Conservation (phyloP, 2,797 vertebrate genomes). For the Brotula barbata region DNA sequence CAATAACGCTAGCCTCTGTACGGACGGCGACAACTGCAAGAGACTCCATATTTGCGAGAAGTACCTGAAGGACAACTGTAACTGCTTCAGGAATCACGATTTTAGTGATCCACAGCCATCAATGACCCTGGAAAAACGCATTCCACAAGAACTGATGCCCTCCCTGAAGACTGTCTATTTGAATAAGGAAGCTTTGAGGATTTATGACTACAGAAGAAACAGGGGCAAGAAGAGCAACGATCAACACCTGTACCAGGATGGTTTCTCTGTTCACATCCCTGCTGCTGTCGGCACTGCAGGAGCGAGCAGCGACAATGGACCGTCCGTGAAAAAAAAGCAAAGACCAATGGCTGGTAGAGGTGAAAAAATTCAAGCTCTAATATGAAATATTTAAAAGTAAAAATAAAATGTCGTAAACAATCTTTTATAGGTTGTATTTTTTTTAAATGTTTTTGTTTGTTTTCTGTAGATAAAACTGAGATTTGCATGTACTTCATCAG, state of each 20-base stretch:
- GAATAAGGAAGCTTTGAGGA: conserved; percentile 61
- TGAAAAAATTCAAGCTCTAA: conserved; percentile 18
- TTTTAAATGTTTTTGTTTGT: conserved; percentile 9
- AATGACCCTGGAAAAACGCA: conserved; percentile 42
- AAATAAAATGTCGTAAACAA: too few species aligned
- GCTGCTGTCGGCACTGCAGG: accelerated
- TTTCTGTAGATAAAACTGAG: conserved; percentile 72
- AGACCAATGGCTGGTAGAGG: conserved; percentile 25
- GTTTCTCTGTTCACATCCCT: background rate
- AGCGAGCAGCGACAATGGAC: background rate
- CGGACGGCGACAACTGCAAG: conserved; percentile 45
- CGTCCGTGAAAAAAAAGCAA: background rate
- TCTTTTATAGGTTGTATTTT: background rate
- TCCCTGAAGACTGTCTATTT: conserved; percentile 61
- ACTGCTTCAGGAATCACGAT: conserved; percentile 62
- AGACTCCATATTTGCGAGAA: conserved; percentile 75
- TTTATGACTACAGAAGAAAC: background rate
- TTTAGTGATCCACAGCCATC: conserved; percentile 67
- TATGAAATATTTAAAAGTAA: too few species aligned
- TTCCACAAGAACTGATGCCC: conserved; percentile 48
- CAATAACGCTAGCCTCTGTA: conserved; percentile 74
- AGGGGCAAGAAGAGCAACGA: background rate
- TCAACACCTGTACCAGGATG: background rate
- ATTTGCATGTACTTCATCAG: conserved; percentile 80
- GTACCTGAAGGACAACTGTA: conserved; percentile 54